These are phyloP conservation scores for Drosophila leontia DNA, from an alignment of 1,140 invertebrate species.

Conservation along the genomic window DNA sequence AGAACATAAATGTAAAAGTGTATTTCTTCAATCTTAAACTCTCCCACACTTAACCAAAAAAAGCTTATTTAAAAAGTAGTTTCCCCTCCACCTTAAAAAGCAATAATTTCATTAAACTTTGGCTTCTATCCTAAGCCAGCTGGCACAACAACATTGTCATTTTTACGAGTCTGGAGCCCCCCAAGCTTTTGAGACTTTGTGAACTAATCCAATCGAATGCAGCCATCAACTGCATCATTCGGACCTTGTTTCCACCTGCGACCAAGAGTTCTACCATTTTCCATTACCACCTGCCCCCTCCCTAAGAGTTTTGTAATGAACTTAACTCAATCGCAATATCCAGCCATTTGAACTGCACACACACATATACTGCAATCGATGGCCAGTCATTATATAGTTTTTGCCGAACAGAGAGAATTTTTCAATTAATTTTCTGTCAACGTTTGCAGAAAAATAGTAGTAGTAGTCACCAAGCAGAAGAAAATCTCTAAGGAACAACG, in stretches of 20 bases:
- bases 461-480: conserved; percentile 11
- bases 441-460: conserved; percentile 63
- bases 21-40: background rate
- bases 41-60: background rate
- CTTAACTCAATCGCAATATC: conserved; percentile 68
- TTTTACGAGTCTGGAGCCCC: conserved; percentile 24
- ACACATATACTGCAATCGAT: conserved; percentile 37
- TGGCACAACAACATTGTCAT: conserved; percentile 18
- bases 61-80: background rate
- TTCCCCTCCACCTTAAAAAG: background rate
- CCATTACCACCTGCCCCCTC: background rate
- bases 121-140: background rate
- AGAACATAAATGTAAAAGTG: background rate
- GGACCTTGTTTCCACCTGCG: conserved; percentile 48
- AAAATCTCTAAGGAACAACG: conserved; percentile 11
- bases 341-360: conserved; percentile 9
- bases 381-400: conserved; percentile 49
- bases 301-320: conserved; percentile 57
- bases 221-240: conserved; percentile 45
- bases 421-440: conserved; percentile 82
- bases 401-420: conserved; percentile 49
- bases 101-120: conserved; percentile 31
- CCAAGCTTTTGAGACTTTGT: conserved; percentile 7
- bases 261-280: conserved; percentile 11
- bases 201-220: conserved; percentile 62